These are phyloP conservation scores for Neoarius graeffei DNA, from an alignment of 2,113 vertebrate genomes.

Conservation along the genomic window DNA sequence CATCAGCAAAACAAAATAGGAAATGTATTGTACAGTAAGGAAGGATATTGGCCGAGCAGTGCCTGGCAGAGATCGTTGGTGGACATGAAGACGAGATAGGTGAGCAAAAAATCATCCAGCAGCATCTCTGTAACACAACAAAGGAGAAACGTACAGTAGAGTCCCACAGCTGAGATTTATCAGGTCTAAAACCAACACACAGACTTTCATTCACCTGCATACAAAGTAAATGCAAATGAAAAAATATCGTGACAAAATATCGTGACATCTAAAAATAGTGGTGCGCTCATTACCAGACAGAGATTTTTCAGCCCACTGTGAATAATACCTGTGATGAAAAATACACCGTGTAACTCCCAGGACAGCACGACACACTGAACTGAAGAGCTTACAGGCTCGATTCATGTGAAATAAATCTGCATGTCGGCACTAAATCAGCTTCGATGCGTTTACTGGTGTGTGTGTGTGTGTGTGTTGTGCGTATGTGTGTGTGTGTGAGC, in stretches of 20 bases:
- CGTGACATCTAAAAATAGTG: background rate
- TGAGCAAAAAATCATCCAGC: constrained; percentile 94
- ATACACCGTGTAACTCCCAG: background rate
- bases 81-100: constrained; percentile 94
- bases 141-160: constrained; percentile 15
- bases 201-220: background rate
- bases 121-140: constrained; percentile 84
- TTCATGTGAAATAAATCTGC: constrained; percentile 5
- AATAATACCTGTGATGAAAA: constrained; percentile 1
- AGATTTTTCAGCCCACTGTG: background rate
- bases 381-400: background rate
- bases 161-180: background rate
- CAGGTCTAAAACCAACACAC: background rate
- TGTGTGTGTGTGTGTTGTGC: background rate
- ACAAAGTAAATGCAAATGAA: background rate
- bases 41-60: constrained; percentile 98
- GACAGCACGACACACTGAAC: constrained; percentile 1
- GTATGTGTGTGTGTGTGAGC: background rate
- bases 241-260: background rate
- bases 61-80: constrained; percentile 95
- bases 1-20: background rate
- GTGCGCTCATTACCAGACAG: background rate
- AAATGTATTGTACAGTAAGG: background rate
- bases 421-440: constrained; percentile 4
- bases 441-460: background rate